These are phyloP conservation scores for Ochlodes sylvanus DNA, from an alignment of 2,888 invertebrate genomes.

Conservation along the genomic window DNA sequence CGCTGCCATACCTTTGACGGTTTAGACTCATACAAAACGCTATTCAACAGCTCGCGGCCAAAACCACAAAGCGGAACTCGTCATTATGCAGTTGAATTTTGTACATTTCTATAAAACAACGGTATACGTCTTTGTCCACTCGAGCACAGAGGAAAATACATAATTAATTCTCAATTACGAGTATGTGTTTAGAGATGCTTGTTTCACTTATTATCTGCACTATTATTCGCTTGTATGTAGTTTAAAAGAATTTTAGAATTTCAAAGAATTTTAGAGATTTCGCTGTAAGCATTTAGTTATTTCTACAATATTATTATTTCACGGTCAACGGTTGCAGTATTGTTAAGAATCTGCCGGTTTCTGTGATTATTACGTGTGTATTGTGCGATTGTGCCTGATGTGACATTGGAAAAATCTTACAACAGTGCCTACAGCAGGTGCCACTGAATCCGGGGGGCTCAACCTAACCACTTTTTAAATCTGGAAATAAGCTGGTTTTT, in stretches of 20 bases:
- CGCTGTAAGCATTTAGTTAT: neutral
- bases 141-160: neutral
- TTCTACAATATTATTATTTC: neutral
- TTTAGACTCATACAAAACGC: neutral
- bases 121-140: neutral
- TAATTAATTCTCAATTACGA: neutral
- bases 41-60: neutral
- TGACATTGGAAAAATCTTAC: too few relatives aligned
- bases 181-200: too few relatives aligned
- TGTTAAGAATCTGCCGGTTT: neutral
- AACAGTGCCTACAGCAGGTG: too few relatives aligned
- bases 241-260: neutral
- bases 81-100: neutral
- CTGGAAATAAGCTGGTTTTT: neutral
- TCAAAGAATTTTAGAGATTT: neutral
- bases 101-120: neutral
- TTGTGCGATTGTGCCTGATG: too few relatives aligned
- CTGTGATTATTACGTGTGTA: too few relatives aligned
- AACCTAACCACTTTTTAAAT: too few relatives aligned
- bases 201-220: too few relatives aligned
- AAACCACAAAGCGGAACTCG: slow-evolving; percentile 4
- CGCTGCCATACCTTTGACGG: too few relatives aligned
- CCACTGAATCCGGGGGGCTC: too few relatives aligned
- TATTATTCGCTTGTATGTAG: too few relatives aligned
- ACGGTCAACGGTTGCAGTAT: neutral